Percentiles rank a stretch among this genome's conserved stretches.
Evolutionary conservation across 2,797 vertebrate species (phyloP).

Genomic region (Nannoperca australis): DNA sequence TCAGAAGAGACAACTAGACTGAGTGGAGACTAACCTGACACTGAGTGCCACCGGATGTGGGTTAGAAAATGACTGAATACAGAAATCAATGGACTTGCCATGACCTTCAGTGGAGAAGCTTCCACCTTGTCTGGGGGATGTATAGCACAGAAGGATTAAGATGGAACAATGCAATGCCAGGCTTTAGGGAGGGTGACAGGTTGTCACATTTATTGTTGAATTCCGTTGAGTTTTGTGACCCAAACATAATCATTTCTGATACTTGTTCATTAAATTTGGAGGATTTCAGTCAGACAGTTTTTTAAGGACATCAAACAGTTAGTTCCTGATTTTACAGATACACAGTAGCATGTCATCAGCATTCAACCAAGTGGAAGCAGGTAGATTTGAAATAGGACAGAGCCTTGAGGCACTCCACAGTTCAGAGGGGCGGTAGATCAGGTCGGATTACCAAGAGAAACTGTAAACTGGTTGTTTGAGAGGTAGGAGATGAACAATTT

Average conservation of each 20-base stretch:
- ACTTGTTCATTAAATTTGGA: not conserved
- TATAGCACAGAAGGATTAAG: constrained; percentile 9
- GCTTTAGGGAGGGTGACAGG: not conserved
- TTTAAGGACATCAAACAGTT: not conserved
- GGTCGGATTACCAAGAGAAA: not conserved
- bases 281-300: not conserved
- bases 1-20: constrained; percentile 31
- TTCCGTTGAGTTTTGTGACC: not conserved
- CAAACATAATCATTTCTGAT: not conserved
- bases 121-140: constrained; percentile 18
- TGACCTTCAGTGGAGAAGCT: constrained; percentile 45
- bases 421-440: not conserved
- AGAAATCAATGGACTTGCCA: constrained; percentile 49
- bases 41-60: constrained; percentile 20
- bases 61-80: constrained; percentile 39
- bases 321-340: not conserved
- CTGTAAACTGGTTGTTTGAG: not conserved
- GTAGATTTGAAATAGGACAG: not conserved
- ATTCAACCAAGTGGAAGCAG: not conserved
- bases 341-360: not conserved
- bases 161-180: not conserved
- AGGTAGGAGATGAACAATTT: not conserved
- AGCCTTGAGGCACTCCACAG: not conserved
- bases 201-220: not conserved
- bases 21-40: constrained; percentile 47